Evolutionary conservation across 2,888 invertebrate genomes (phyloP), one percentile per base, ranked within the genome.

Genomic region (Mactromeris polynyma): DNA sequence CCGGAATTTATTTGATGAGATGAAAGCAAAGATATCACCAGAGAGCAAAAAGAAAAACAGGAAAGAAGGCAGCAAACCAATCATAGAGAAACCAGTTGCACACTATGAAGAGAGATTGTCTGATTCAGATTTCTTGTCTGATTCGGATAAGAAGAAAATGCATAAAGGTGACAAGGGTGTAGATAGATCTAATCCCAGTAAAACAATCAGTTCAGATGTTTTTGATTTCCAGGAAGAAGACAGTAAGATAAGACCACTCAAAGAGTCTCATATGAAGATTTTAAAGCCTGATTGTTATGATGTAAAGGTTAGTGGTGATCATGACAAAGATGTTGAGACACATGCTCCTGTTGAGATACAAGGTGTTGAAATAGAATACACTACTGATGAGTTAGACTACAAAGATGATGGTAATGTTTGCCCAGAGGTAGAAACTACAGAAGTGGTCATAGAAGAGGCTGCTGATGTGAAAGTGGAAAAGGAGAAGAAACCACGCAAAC

Each of bases 151-250:
- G 21, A 90, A 90, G 51, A 92, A 90, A 69, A 81, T 81, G 4
- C 91, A 91, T 69, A 91, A 89, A 38, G 91, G 93, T 77, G 89
- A 91, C 40, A 85, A 82, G 81, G 54, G 40, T 81, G 58, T 40
- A 73, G 69, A 69, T 78, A 86, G 21, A 80, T 42, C 73, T 58
- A 84, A 79, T 58, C 26, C 38, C 2, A 78, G 78, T 73, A 86
- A 83, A 64, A 54, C 42, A 11, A 31, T 64, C 17, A 87, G 85
- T 82, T 85, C 89, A 58, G 93, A 93, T 90, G 86, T 92, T 21
- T 93, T 93, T 89, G 93, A 92, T 73, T 93, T 93, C 88, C 90
- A 93, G 58, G 93, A 93, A 21, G 94, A 94, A 40, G 93, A 93
- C 19, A 81, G 85, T 58, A 87, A 81, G 58, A 79, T 90, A 31